Evolutionary conservation across 2,113 vertebrate genomes (phyloP).

Genomic region (Cavia aperea): DNA sequence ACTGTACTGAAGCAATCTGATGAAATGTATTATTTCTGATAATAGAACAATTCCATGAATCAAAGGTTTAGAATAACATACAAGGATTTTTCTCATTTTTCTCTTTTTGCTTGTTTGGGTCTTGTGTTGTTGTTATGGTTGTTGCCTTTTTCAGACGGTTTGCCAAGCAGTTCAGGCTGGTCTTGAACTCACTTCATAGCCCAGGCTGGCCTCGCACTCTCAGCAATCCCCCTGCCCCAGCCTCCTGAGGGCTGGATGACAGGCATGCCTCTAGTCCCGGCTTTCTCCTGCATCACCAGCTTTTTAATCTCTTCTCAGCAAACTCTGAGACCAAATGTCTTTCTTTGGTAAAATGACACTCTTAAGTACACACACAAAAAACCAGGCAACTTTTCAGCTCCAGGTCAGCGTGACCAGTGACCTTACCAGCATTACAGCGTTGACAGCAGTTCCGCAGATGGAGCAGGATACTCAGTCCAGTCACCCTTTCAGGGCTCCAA

Average conservation of each 20-base stretch:
- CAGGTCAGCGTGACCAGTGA: background rate
- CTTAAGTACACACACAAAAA: background rate
- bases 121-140: no score
- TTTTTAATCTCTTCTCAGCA: background rate
- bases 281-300: background rate
- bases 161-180: no score
- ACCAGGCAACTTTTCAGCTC: background rate
- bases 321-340: background rate
- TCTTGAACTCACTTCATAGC: no score
- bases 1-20: background rate
- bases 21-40: background rate
- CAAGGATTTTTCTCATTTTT: background rate
- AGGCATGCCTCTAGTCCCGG: no score
- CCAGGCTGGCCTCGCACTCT: no score
- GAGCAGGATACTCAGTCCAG: background rate
- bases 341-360: background rate
- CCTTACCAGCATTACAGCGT: rapidly evolving
- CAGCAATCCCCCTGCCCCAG: no score
- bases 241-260: no score
- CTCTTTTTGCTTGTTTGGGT: no score
- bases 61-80: background rate
- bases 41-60: background rate
- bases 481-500: background rate
- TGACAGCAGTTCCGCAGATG: no score
- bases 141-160: no score